Base-by-base conservation (phyloP, 1,140 invertebrate genomes). In the Mesaphorura yosii region DNA sequence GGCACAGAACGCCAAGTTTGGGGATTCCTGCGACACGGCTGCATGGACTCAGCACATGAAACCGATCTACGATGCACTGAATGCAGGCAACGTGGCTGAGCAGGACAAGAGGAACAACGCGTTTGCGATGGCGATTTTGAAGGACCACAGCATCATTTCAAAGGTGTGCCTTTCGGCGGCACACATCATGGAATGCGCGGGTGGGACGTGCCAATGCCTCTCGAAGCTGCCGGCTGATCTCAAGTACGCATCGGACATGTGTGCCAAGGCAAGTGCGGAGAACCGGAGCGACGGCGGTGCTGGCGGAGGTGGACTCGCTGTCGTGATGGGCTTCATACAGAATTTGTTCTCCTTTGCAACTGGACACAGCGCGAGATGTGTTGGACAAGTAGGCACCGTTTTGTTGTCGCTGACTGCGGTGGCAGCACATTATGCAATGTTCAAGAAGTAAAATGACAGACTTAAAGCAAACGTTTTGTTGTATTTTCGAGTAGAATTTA, bases 51-150 rank as follows among this genome's bases (percentile, higher is more conserved):
- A 6, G 23, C 28, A 46, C 44, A 25, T 46, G 14, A 46, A 46
- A 22, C 44, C 44, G 28, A 46, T 46, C 23, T 46, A 46, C 23
- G 44, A 46, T 17, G 44, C 44, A 23, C 14, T 46, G 15, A 26
- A 26, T 27, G 22, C 15, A 26, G 44, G 23, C 5, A 25, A 26
- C 23, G 12, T 14, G 10, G 12, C 22, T 7, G 12, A 10, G 22
- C 44, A 46, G 23, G 22, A 14, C 6, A 17, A 15, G 23, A 46
- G 28, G 44, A 46, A 25, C 22, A 10, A 46, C 7, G 44, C 23
- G 23, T 46, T 46, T 26, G 44, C 44, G 12, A 22, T 20, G 10
- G 44, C 14, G 10, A 46, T 46, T 46, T 17, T 25, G 5, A 46
- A 46, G 14, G 14, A 46, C 6, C 15, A 25, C 22, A 46, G 10